Base-by-base conservation (phyloP, 2,888 invertebrate genomes). In the Dryomyza anilis region DNA sequence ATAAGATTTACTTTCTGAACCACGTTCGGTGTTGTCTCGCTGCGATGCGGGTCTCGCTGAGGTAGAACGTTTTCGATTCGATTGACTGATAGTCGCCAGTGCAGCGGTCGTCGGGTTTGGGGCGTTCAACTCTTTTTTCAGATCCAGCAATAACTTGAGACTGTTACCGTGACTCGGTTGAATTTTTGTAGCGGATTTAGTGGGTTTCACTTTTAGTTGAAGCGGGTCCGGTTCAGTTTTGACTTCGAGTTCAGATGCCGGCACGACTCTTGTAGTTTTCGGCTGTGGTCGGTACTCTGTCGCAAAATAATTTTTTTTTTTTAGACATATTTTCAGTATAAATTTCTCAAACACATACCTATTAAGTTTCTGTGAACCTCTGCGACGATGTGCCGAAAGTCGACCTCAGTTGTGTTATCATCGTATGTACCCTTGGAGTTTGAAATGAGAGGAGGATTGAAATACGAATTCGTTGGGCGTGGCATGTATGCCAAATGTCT, bases 351-450 rank as follows among this genome's bases (percentile, higher is more conserved):
- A n/a, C n/a, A n/a, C n/a, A n/a, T n/a, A 79, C 80, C 65, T 62
- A 69, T 75, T 70, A 79, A 71, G 48, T 74, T 73, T 30, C 63
- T 66, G 50, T 78, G 77, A 12, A 80, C 74, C 45, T 67, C 68
- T 2, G 68, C 70, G 27, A 80, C 67, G 69, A 79, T 76, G 4
- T 66, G 3, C 77, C 66, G 7, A 74, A 71, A 6, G 50, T 39
- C 29, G 12, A 19, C 12, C 36, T 39, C 14, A 43, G 25, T 4
- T 29, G 36, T 1, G 39, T 57, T 29, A 60, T 21, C 23, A 46
- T 64, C 7, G 36, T 30, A 46, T 63, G 59, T 2, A 14, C 53
- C 16, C 10, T 7, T 29, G 25, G 8, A 8, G 12, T 12, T 14
- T 3, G 61, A 19, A 1, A 67, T 48, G 53, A 61, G 12, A 5